A percentile compares a stretch with the other conserved stretches of the same genome.
phyloP scores from a whole-genome alignment of 2,113 vertebrate genomes.

The Megaceryle maxima region DNA sequence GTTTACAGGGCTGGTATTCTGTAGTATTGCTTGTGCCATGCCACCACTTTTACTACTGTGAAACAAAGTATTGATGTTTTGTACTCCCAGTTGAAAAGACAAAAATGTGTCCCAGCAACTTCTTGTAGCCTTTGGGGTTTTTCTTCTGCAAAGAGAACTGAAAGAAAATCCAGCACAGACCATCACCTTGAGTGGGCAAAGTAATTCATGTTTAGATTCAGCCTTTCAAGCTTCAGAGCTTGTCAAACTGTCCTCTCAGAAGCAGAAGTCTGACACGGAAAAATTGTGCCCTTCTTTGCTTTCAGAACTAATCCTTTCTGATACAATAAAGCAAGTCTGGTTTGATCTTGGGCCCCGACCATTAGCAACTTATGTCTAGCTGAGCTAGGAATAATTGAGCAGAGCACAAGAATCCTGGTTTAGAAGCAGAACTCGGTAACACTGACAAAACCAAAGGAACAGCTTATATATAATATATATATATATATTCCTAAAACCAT shows the following conservation, averaged over 20 bases:
- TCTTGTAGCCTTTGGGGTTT: neutral
- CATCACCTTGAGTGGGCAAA: neutral
- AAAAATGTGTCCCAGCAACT: neutral
- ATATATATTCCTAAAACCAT: neutral
- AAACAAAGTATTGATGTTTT: neutral
- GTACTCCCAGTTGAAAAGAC: neutral
- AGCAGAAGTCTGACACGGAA: conserved; percentile 1
- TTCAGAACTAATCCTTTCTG: neutral
- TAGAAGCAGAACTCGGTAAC: neutral
- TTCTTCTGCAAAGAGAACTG: neutral
- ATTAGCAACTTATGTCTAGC: neutral
- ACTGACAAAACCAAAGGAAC: neutral
- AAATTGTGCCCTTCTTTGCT: neutral
- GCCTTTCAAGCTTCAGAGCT: conserved; percentile 11
- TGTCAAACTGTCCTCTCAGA: neutral
- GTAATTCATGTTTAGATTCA: neutral
- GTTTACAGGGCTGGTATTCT: neutral
- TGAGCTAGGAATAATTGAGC: neutral
- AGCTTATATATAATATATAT: neutral
- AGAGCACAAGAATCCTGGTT: neutral
- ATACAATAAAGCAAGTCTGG: neutral
- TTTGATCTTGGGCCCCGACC: conserved; percentile 15
- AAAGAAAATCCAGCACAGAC: neutral
- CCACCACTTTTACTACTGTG: fast-evolving
- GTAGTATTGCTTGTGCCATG: neutral